Conservation (phyloP, 92 coral and sea anemone genomes). For the Meandrina meandrites region DNA sequence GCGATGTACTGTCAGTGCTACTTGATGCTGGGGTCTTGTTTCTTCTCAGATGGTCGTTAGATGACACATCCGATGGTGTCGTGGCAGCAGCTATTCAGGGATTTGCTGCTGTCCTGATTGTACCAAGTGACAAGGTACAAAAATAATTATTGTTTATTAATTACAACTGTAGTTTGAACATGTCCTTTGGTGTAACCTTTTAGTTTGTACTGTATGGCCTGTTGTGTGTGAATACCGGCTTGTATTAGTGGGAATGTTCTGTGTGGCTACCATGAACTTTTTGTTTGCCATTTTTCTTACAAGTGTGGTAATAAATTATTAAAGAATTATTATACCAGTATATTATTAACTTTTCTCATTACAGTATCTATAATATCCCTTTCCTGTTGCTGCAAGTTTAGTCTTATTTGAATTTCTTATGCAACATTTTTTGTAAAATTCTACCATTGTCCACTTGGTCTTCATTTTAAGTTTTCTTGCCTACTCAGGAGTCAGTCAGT, state of each 20-base stretch:
- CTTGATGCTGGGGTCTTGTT: constrained; percentile 92
- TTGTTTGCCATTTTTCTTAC: no score
- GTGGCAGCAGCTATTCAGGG: constrained; percentile 86
- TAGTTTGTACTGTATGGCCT: background rate
- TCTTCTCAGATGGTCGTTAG: constrained; percentile 93
- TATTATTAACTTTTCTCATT: no score
- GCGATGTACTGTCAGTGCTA: constrained; percentile 64
- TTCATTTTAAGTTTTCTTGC: background rate
- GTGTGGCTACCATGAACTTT: no score
- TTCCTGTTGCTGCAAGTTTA: no score
- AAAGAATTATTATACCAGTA: no score
- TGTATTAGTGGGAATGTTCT: no score
- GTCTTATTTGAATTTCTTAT: no score
- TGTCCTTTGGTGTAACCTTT: background rate
- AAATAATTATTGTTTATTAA: no score
- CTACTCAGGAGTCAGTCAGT: constrained; percentile 57
- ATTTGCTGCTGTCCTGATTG: constrained; percentile 73
- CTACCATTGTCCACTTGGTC: background rate
- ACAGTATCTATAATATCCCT: no score
- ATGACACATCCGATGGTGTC: constrained; percentile 83
- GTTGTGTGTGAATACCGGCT: background rate
- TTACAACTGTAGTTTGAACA: background rate
- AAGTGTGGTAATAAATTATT: no score
- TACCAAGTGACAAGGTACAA: constrained; percentile 75
- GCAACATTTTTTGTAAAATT: no score